Evolutionary conservation across 2,797 vertebrate genomes (phyloP).

Genomic region (Allobates femoralis): DNA sequence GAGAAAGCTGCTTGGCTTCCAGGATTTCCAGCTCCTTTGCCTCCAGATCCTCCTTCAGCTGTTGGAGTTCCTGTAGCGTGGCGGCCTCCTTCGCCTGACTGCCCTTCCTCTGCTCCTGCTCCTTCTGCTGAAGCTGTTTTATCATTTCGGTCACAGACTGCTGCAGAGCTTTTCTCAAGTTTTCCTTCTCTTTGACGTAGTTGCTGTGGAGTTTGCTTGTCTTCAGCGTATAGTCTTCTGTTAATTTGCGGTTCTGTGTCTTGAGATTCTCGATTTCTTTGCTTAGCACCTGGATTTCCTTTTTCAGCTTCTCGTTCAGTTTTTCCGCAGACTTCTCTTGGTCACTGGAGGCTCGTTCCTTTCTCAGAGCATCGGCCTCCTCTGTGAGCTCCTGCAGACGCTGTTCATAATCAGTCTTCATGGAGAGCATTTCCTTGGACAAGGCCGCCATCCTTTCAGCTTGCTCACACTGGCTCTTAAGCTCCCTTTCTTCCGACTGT

Average conservation of each 20-base stretch:
- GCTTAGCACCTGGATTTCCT: slow-evolving; percentile 70
- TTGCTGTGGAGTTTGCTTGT: slow-evolving; percentile 75
- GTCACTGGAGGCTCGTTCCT: slow-evolving; percentile 72
- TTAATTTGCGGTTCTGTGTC: slow-evolving; percentile 70
- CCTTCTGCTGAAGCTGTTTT: slow-evolving; percentile 84
- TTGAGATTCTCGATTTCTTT: slow-evolving; percentile 76
- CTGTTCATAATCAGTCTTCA: slow-evolving; percentile 80
- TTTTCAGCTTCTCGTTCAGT: slow-evolving; percentile 69
- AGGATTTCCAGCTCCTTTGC: slow-evolving; percentile 82
- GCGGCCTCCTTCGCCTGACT: slow-evolving; percentile 77
- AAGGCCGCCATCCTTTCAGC: slow-evolving; percentile 65
- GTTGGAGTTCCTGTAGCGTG: slow-evolving; percentile 84
- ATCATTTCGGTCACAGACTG: slow-evolving; percentile 81
- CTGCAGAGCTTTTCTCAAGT: slow-evolving; percentile 78
- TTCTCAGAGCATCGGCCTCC: slow-evolving; percentile 72
- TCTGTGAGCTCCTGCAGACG: slow-evolving; percentile 73
- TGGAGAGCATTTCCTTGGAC: slow-evolving; percentile 71
- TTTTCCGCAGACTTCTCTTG: slow-evolving; percentile 69
- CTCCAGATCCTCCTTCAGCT: slow-evolving; percentile 86
- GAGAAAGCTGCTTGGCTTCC: slow-evolving; percentile 84
- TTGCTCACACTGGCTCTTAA: slow-evolving; percentile 74
- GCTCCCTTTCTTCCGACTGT: slow-evolving; percentile 80
- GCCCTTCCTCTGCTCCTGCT: slow-evolving; percentile 83
- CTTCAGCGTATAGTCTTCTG: slow-evolving; percentile 69
- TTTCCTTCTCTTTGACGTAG: slow-evolving; percentile 77